Percentiles rank a stretch among this genome's conserved stretches.
Conservation (phyloP, 2,888 invertebrate species). For the Sarcophaga variegata region DNA sequence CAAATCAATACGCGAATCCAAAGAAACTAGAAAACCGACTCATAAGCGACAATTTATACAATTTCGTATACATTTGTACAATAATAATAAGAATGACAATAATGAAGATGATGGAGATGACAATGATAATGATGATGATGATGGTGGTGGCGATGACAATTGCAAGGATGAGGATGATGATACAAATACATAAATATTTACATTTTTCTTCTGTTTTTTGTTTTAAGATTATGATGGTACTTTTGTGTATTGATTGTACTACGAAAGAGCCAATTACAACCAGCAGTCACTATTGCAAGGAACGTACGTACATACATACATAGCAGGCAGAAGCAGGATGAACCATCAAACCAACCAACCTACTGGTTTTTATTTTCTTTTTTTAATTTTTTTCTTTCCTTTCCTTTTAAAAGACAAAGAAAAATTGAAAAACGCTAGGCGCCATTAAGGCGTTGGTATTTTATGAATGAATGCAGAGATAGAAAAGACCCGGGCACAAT, state of each 20-base stretch:
- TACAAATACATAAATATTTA: slow-evolving; percentile 66
- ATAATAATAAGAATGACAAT: slow-evolving; percentile 15
- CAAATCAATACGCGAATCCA: slow-evolving; percentile 40
- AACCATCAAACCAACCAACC: neutral
- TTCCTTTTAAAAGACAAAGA: slow-evolving; percentile 38
- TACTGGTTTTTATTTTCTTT: slow-evolving; percentile 5
- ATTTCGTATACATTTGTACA: slow-evolving; percentile 19
- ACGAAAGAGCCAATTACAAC: slow-evolving; percentile 25
- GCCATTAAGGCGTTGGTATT: slow-evolving; percentile 68
- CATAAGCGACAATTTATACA: neutral
- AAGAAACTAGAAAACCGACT: slow-evolving; percentile 24
- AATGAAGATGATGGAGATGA: neutral
- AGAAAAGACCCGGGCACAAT: slow-evolving; percentile 4
- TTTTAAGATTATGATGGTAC: neutral
- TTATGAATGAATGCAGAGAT: slow-evolving; percentile 64
- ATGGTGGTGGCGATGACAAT: slow-evolving; percentile 15
- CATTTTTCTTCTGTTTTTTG: slow-evolving; percentile 7
- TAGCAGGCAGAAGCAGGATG: neutral
- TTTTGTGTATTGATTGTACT: slow-evolving; percentile 49
- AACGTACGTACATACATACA: no score
- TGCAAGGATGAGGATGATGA: slow-evolving; percentile 53
- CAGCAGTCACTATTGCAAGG: neutral
- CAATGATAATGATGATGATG: slow-evolving; percentile 31
- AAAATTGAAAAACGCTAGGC: slow-evolving; percentile 63
- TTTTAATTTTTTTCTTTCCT: no score